phyloP scores from a whole-genome alignment of 2,888 invertebrate genomes.

The Megastigmus dorsalis region DNA sequence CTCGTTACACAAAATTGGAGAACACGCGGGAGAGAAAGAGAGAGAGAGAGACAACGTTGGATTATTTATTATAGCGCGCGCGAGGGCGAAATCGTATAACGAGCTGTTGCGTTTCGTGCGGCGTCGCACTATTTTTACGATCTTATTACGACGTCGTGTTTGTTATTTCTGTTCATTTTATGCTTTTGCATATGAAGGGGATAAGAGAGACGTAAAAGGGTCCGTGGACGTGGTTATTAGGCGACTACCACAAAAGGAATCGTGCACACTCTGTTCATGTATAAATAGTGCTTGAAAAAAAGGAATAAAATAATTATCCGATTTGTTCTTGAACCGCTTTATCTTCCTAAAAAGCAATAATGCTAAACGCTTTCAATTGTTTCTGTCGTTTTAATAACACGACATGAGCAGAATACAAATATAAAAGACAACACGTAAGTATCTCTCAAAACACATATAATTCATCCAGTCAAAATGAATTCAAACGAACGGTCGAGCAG shows the following conservation, averaged over 20 bases:
- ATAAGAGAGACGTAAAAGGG: background rate
- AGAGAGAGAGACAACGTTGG: no score
- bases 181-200: background rate
- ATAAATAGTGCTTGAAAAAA: background rate
- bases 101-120: constrained; percentile 41
- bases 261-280: background rate
- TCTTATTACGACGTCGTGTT: constrained; percentile 37
- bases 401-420: no score
- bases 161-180: constrained; percentile 5
- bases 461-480: no score
- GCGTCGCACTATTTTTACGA: constrained; percentile 50
- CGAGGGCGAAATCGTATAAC: constrained; percentile 19
- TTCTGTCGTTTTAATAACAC: no score
- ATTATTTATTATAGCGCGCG: constrained; percentile 32
- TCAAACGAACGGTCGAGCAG: constrained; percentile 8
- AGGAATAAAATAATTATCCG: no score
- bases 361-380: no score
- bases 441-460: no score
- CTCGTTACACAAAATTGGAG: constrained; percentile 56
- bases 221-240: background rate
- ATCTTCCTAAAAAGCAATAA: no score
- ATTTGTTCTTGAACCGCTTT: no score
- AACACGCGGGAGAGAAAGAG: constrained; percentile 29
- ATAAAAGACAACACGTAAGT: no score
- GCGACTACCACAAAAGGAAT: constrained; percentile 16